Conservation (phyloP, 2,888 invertebrate genomes). For the Drosophila maculinotata region DNA sequence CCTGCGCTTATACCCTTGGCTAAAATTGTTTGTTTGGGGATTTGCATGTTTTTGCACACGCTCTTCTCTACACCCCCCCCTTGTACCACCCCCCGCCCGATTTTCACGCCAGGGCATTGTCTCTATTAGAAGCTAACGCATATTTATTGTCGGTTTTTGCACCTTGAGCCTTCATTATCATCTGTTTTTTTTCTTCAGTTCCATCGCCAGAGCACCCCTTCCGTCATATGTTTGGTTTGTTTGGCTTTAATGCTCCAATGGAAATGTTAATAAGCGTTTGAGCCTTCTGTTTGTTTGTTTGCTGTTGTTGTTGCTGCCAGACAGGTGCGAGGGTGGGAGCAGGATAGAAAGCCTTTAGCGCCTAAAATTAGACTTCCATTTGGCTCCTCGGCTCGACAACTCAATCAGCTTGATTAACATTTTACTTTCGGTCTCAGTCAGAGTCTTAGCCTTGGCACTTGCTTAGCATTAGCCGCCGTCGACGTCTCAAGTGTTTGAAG, state of each 20-base stretch:
- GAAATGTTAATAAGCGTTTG: slow-evolving; percentile 75
- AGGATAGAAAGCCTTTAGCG: slow-evolving; percentile 65
- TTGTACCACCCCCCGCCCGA: no score
- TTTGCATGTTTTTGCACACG: slow-evolving; percentile 76
- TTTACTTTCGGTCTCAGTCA: slow-evolving; percentile 66
- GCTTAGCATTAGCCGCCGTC: slow-evolving; percentile 72
- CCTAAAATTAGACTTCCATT: slow-evolving; percentile 75
- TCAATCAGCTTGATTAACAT: slow-evolving; percentile 81
- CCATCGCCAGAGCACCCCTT: no score
- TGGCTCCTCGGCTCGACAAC: slow-evolving; percentile 63
- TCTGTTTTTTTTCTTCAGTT: slow-evolving; percentile 40
- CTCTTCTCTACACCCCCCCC: slow-evolving; percentile 10
- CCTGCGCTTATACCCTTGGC: slow-evolving; percentile 60
- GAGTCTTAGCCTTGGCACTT: slow-evolving; percentile 54
- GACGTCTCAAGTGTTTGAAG: slow-evolving; percentile 72
- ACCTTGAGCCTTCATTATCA: slow-evolving; percentile 66
- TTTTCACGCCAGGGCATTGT: slow-evolving; percentile 24
- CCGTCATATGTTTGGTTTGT: slow-evolving; percentile 11
- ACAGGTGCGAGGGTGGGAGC: not conserved
- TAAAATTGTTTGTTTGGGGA: slow-evolving; percentile 80
- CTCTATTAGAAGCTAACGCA: slow-evolving; percentile 79
- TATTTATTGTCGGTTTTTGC: slow-evolving; percentile 79
- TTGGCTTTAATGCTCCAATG: slow-evolving; percentile 75
- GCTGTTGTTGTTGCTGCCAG: slow-evolving; percentile 27
- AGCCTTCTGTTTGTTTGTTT: slow-evolving; percentile 50